Evolutionary conservation across 1,140 invertebrate genomes (phyloP).

Genomic region (Drosophila navojoa): DNA sequence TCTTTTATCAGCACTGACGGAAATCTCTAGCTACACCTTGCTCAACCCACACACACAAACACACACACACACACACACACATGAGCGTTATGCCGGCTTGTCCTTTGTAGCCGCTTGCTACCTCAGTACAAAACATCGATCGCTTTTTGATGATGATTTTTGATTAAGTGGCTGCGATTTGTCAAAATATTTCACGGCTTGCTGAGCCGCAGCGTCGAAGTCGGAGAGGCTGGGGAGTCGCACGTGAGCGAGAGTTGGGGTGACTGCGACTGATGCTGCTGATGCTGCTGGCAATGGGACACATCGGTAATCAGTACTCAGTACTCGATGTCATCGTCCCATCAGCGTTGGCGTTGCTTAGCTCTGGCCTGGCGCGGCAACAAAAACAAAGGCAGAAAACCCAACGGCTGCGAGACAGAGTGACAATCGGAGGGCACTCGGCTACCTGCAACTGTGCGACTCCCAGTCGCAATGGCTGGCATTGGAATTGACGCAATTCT

Average conservation of each 20-base stretch:
- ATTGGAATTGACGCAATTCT: not conserved
- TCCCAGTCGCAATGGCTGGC: slow-evolving; percentile 32
- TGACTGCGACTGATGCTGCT: slow-evolving; percentile 5
- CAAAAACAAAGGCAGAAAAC: slow-evolving; percentile 10
- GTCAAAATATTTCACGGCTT: slow-evolving; percentile 83
- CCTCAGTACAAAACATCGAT: slow-evolving; percentile 81
- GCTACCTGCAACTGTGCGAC: slow-evolving; percentile 79
- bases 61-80: slow-evolving; percentile 5
- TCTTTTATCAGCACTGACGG: slow-evolving; percentile 59
- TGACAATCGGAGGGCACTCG: slow-evolving; percentile 66
- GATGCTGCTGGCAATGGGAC: slow-evolving; percentile 5
- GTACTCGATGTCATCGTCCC: slow-evolving; percentile 37
- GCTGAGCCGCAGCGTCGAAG: slow-evolving; percentile 25
- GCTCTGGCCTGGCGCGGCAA: slow-evolving; percentile 7
- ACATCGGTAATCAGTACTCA: slow-evolving; percentile 56
- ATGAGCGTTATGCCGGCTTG: slow-evolving; percentile 33
- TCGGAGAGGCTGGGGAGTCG: slow-evolving; percentile 12
- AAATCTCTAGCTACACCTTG: slow-evolving; percentile 65
- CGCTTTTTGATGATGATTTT: slow-evolving; percentile 79
- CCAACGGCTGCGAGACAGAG: slow-evolving; percentile 15
- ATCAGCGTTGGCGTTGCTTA: slow-evolving; percentile 55
- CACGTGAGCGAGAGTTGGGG: slow-evolving; percentile 63
- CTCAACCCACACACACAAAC: slow-evolving; percentile 52
- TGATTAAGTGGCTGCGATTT: slow-evolving; percentile 83
- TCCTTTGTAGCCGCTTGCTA: slow-evolving; percentile 55